Evolutionary conservation across 2,797 vertebrate genomes (phyloP).

Genomic region (Paramormyrops hopkinsi): DNA sequence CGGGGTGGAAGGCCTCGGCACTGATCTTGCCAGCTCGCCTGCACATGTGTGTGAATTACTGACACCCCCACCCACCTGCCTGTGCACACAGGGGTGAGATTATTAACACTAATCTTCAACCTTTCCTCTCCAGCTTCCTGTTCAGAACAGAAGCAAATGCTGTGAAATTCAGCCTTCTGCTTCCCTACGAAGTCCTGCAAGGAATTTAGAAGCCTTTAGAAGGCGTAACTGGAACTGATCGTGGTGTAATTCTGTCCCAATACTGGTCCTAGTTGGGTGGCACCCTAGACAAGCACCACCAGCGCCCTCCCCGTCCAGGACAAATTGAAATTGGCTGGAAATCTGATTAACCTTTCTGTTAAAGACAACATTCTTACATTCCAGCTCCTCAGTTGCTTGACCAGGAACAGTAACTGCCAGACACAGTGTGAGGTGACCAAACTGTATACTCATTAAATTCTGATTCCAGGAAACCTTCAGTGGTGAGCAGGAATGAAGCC

Average conservation of each 20-base stretch:
- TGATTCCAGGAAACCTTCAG: background rate
- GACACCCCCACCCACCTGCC: slow-evolving; percentile 9
- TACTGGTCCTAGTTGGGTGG: background rate
- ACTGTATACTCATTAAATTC: slow-evolving; percentile 2
- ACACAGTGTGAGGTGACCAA: background rate
- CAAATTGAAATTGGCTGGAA: background rate
- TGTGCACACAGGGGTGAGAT: background rate
- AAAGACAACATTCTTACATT: background rate
- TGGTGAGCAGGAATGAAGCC: slow-evolving; percentile 9
- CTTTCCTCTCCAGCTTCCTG: background rate
- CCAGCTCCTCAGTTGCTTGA: background rate
- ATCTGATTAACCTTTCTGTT: background rate
- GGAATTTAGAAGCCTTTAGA: background rate
- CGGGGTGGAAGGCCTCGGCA: background rate
- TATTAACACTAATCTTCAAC: background rate
- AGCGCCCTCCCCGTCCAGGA: background rate
- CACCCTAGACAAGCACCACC: background rate
- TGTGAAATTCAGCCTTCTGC: background rate
- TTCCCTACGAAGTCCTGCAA: background rate
- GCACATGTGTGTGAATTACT: background rate
- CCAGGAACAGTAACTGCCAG: background rate
- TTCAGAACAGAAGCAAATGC: background rate
- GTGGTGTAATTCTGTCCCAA: background rate
- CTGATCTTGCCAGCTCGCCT: background rate
- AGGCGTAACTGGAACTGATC: background rate